phyloP scores from a whole-genome alignment of 2,888 invertebrate genomes.

The Capitulum mitella region DNA sequence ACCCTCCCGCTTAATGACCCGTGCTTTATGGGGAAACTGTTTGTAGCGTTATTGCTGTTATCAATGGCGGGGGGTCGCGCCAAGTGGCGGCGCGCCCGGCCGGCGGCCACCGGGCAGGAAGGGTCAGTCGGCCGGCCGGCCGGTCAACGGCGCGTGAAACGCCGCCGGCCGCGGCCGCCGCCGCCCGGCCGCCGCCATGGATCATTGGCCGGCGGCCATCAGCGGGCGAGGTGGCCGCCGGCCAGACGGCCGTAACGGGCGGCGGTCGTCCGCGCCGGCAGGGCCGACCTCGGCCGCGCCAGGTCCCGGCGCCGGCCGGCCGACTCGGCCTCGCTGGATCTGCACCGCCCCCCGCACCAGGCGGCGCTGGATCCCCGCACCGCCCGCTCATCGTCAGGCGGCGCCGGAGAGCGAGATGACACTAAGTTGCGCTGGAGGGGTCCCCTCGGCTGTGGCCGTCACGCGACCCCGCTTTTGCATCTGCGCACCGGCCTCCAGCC shows the following conservation, averaged over 20 bases:
- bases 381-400: no score
- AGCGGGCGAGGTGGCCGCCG: neutral
- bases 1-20: constrained; percentile 23
- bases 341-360: no score
- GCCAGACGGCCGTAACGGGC: neutral
- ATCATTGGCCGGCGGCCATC: neutral
- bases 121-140: constrained; percentile 10
- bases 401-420: no score
- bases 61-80: constrained; percentile 3
- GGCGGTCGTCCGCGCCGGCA: neutral
- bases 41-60: constrained; percentile 18
- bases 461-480: no score
- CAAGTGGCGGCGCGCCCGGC: neutral
- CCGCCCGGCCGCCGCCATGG: neutral
- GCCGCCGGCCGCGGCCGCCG: neutral
- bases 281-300: neutral
- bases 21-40: constrained; percentile 23
- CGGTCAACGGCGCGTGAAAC: constrained; percentile 18
- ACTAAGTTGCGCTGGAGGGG: no score
- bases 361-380: no score
- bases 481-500: no score
- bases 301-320: neutral
- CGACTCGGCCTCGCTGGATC: no score
- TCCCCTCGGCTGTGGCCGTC: no score
- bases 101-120: neutral